These are phyloP conservation scores for Brachypodius melanocephalos DNA, from an alignment of 2,113 vertebrate species.

Conservation along the genomic window DNA sequence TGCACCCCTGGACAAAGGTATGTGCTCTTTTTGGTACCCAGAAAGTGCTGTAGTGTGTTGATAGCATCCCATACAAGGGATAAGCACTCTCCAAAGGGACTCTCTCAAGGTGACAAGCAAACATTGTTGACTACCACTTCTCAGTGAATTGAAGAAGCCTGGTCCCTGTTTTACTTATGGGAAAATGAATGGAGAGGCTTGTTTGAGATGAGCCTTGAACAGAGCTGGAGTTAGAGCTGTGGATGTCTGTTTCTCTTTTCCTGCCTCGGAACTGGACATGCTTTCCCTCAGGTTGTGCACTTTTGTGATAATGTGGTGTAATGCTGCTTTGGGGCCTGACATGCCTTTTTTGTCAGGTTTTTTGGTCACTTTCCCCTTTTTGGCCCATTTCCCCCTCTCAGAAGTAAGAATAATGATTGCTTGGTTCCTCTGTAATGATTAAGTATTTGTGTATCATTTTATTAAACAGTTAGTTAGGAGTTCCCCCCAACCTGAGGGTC, in stretches of 20 bases:
- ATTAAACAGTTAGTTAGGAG: background rate
- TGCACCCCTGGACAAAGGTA: background rate
- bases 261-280: background rate
- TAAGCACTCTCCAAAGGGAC: background rate
- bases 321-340: background rate
- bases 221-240: background rate
- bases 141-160: background rate
- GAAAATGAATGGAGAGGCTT: background rate
- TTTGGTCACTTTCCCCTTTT: background rate
- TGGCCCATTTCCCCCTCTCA: background rate
- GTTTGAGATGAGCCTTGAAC: background rate
- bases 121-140: background rate
- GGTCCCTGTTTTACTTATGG: background rate
- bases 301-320: background rate
- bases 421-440: background rate
- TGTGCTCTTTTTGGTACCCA: background rate
- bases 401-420: background rate
- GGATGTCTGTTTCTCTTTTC: background rate
- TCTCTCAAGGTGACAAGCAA: background rate
- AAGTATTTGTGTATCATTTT: background rate
- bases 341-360: background rate
- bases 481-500: background rate
- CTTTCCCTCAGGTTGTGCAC: accelerated
- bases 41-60: background rate
- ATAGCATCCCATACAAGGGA: background rate